Evolutionary conservation across 2,113 vertebrate species (phyloP).

Genomic region (Actinemys pallida): DNA sequence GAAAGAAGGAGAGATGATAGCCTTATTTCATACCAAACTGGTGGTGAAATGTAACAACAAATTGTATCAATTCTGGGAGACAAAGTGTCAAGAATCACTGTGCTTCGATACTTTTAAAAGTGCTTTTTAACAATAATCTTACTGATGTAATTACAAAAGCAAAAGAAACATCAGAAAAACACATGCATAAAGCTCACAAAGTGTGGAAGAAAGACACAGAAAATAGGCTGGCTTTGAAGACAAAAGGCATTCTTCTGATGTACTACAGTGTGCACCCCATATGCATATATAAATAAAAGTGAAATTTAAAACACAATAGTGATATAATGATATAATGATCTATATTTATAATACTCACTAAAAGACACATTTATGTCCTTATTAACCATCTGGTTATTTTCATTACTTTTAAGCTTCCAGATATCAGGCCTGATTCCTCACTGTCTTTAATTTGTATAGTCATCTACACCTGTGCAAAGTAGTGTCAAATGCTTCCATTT

Average conservation of each 20-base stretch:
- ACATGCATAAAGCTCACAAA: background rate
- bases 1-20: background rate
- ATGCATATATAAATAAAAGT: fast-evolving
- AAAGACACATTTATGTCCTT: no score
- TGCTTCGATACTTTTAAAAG: conserved; percentile 40
- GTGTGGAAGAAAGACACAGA: background rate
- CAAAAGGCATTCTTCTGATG: background rate
- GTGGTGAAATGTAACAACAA: conserved; percentile 35
- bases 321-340: background rate
- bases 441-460: background rate
- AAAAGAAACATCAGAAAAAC: background rate
- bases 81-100: background rate
- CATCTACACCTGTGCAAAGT: background rate
- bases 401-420: no score
- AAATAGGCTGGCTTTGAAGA: background rate
- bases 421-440: background rate
- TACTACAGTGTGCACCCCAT: background rate
- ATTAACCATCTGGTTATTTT: background rate
- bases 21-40: background rate
- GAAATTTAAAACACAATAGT: background rate
- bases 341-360: background rate
- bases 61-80: conserved; percentile 29
- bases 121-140: conserved; percentile 22
- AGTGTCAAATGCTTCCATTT: background rate
- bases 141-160: background rate